phyloP scores from a whole-genome alignment of 2,113 vertebrate genomes.

The Pangasianodon gigas region DNA sequence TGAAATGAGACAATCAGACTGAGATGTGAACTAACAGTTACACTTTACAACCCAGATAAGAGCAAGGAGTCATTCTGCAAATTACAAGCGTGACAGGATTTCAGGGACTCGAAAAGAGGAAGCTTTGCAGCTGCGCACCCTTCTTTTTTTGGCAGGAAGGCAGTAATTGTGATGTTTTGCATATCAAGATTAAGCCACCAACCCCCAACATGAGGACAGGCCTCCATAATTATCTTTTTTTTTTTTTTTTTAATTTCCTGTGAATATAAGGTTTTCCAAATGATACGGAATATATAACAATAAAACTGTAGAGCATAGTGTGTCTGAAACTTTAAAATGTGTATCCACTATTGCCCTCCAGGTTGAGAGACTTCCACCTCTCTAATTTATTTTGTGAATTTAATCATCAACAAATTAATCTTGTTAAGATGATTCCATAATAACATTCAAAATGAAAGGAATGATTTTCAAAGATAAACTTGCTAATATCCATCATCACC shows the following conservation, averaged over 20 bases:
- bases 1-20: neutral
- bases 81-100: conserved; percentile 39
- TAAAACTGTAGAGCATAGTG: neutral
- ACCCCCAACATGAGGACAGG: conserved; percentile 23
- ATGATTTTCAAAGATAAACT: neutral
- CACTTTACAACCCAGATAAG: neutral
- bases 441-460: neutral
- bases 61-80: conserved; percentile 7
- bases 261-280: neutral
- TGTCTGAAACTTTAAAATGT: neutral
- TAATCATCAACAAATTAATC: neutral
- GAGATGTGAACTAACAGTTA: neutral
- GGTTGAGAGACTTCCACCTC: neutral
- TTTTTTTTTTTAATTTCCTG: conserved; percentile 41
- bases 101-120: conserved; percentile 72
- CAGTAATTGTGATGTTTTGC: conserved; percentile 66
- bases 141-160: conserved; percentile 50
- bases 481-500: neutral
- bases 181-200: conserved; percentile 70
- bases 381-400: neutral
- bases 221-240: conserved; percentile 44
- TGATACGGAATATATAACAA: neutral
- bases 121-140: conserved; percentile 70
- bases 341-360: neutral
- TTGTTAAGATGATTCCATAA: neutral